phyloP scores from a whole-genome alignment of 2,888 invertebrate genomes.

The Gastracanthus pulcherrimus region DNA sequence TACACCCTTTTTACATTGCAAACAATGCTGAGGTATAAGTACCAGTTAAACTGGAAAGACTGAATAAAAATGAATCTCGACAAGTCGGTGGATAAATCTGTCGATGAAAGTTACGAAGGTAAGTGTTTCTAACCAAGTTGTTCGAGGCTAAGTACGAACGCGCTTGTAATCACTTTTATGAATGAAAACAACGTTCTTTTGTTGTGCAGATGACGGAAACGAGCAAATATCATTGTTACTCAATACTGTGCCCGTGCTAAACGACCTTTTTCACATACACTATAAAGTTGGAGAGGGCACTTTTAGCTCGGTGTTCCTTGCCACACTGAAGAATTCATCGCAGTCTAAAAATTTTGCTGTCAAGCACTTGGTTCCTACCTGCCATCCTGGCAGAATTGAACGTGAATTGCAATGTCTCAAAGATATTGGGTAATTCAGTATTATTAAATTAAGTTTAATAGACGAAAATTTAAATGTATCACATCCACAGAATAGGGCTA shows the following conservation, averaged over 20 bases:
- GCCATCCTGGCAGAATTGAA: slow-evolving; percentile 89
- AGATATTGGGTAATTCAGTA: slow-evolving; percentile 83
- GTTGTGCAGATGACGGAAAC: slow-evolving; percentile 8
- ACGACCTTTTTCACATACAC: slow-evolving; percentile 83
- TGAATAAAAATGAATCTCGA: slow-evolving; percentile 26
- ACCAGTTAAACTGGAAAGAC: background rate
- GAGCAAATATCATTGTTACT: slow-evolving; percentile 69
- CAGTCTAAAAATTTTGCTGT: slow-evolving; percentile 85
- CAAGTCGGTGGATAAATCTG: slow-evolving; percentile 30
- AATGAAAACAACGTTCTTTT: background rate
- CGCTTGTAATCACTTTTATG: slow-evolving; percentile 10
- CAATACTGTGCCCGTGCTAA: slow-evolving; percentile 81
- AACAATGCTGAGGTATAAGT: slow-evolving; percentile 15
- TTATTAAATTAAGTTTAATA: background rate
- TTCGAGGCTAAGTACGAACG: background rate
- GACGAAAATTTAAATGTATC: background rate
- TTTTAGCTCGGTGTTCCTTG: slow-evolving; percentile 92
- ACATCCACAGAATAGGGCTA: no score
- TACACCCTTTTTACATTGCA: background rate
- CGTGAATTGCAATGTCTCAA: slow-evolving; percentile 89
- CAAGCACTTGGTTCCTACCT: slow-evolving; percentile 92
- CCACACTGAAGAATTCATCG: slow-evolving; percentile 81
- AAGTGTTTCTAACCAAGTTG: slow-evolving; percentile 42
- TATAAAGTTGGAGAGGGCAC: slow-evolving; percentile 90
- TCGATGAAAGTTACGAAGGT: slow-evolving; percentile 44